Percentiles rank a stretch among this genome's conserved stretches.
phyloP scores from a whole-genome alignment of 2,888 invertebrate genomes.

The Drosophila mayaguana region DNA sequence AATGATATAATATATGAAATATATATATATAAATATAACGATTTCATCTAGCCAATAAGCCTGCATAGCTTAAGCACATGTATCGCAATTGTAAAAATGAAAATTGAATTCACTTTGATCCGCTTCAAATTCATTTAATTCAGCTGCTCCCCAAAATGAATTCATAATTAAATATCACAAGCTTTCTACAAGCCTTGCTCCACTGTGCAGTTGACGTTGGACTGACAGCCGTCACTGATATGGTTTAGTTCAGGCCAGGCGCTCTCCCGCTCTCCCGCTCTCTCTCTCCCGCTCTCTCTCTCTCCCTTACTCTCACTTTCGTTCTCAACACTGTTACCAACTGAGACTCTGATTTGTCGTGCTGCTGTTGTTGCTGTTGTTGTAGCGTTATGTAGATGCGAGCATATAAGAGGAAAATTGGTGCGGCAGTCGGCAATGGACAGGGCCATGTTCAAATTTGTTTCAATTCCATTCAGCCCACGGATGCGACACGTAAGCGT shows the following conservation, averaged over 20 bases:
- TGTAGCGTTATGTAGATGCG: conserved; percentile 63
- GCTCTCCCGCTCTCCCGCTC: not conserved
- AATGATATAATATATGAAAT: too few species aligned
- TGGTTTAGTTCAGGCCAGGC: conserved; percentile 11
- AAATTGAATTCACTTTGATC: too few species aligned
- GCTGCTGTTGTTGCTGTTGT: conserved; percentile 2
- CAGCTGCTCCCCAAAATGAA: too few species aligned
- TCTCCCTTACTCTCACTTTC: conserved; percentile 2
- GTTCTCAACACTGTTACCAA: conserved; percentile 50
- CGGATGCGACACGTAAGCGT: conserved; percentile 72
- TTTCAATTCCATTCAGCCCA: conserved; percentile 68
- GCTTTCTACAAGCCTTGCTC: not conserved
- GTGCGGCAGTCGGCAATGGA: conserved; percentile 40
- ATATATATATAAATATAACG: too few species aligned
- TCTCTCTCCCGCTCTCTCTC: conserved; percentile 31
- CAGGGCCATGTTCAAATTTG: conserved; percentile 75
- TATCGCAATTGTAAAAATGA: too few species aligned
- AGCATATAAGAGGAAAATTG: conserved; percentile 20
- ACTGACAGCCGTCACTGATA: conserved; percentile 60
- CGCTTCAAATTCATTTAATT: too few species aligned
- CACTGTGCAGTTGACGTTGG: conserved; percentile 53
- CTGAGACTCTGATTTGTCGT: conserved; percentile 59
- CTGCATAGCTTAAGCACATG: too few species aligned
- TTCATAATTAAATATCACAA: too few species aligned
- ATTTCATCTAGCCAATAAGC: too few species aligned